Base-by-base conservation (phyloP, 2,797 vertebrate genomes). In the Esox lucius region DNA sequence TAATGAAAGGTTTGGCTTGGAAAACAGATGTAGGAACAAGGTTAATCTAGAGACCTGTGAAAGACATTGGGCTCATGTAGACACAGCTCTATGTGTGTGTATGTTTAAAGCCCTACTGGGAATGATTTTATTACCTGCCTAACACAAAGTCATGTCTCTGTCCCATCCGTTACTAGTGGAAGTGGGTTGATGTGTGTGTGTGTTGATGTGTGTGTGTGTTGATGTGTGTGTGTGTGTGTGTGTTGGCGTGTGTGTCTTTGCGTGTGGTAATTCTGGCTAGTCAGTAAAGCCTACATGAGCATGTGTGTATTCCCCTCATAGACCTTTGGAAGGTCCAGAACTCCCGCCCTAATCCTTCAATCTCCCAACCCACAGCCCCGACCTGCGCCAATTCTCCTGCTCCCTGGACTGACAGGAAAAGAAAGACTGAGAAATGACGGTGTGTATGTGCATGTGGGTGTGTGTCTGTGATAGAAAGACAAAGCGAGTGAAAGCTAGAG, bases 291-390 rank as follows among this genome's bases (percentile, higher is more conserved):
- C 71, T 80, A 76, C 76, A 79, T 79, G 82, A 89, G 83, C 65
- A 53, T 71, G 87, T 89, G 88, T 83, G 91, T 91, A 87, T 91
- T 90, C 84, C 89, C 88, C 88, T 86, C 84, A 80, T 80, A 89
- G 84, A 88, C 80, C 76, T 89, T 42, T 83, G 92, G 89, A 92
- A 91, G 91, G 91, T 92, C 91, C 92, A 90, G 83, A 73, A 79
- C 81, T 84, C 85, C 87, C 24, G 51, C 35, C 9, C 35, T n/a
- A 22, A 26, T 26, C 61, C 51, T 53, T 56, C 9, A 9, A 56
- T 19, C 51, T 5, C 17, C 7, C 16, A 53, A n/a, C 17, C 17
- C 51, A 19, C 51, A n/a, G 4, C 53, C 53, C 53, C 19, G 16
- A 22, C 19, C 53, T 16, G 53, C 2, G 53, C n/a, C 19, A 22